phyloP scores from a whole-genome alignment of 2,113 vertebrate species.

The Clarias macrocephalus region DNA sequence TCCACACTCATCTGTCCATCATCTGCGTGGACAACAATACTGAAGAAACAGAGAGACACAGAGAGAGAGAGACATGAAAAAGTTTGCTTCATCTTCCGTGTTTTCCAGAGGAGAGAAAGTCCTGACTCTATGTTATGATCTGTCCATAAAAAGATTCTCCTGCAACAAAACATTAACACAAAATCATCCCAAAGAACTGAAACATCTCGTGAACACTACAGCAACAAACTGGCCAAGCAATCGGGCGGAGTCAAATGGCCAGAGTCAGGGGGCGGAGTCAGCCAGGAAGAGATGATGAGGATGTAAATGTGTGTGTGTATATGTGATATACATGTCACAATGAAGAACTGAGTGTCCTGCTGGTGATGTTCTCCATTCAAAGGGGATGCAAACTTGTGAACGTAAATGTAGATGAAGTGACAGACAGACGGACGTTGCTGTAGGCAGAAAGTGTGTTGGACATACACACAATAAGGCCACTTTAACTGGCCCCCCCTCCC shows the following conservation, averaged over 20 bases:
- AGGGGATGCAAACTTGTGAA: neutral
- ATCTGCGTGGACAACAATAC: slow-evolving; percentile 1
- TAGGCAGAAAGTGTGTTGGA: slow-evolving; percentile 32
- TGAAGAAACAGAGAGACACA: neutral
- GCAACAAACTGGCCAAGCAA: neutral
- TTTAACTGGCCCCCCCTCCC: slow-evolving; percentile 39
- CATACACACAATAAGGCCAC: slow-evolving; percentile 68
- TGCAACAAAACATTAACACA: neutral
- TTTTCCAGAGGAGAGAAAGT: neutral
- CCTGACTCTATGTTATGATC: neutral
- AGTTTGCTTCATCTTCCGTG: neutral
- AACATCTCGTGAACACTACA: neutral
- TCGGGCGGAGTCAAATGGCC: neutral
- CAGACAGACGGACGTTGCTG: slow-evolving; percentile 35
- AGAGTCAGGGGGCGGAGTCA: neutral
- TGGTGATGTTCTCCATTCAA: slow-evolving; percentile 7
- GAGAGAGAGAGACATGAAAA: neutral
- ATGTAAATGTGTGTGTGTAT: neutral
- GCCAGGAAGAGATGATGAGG: neutral
- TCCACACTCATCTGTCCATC: slow-evolving; percentile 2
- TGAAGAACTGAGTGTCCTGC: neutral
- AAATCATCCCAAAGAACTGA: neutral
- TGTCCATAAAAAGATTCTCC: neutral
- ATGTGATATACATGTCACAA: neutral
- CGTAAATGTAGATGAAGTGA: neutral